These are phyloP conservation scores for Acromyrmex charruanus DNA, from an alignment of 1,140 invertebrate species.

Conservation along the genomic window DNA sequence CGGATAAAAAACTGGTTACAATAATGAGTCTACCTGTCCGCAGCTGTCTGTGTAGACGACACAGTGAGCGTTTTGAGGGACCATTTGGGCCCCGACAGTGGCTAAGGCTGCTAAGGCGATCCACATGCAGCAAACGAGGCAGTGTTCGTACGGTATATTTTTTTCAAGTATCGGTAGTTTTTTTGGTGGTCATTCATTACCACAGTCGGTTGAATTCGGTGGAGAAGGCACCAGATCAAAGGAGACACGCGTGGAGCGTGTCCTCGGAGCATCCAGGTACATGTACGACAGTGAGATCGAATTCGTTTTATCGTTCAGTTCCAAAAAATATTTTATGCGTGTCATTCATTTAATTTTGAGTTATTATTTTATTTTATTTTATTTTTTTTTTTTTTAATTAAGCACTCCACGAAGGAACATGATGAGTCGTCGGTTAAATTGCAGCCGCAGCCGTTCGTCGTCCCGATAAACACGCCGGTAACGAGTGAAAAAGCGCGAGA, in stretches of 20 bases:
- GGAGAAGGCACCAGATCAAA: constrained; percentile 84
- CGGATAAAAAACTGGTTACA: constrained; percentile 87
- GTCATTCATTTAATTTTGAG: constrained; percentile 68
- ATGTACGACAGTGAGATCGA: constrained; percentile 81
- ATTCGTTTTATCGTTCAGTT: constrained; percentile 64
- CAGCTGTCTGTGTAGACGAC: constrained; percentile 98
- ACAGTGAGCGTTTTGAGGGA: constrained; percentile 95
- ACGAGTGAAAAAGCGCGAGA: constrained; percentile 27
- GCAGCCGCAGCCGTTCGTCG: constrained; percentile 75
- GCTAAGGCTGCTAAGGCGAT: constrained; percentile 87
- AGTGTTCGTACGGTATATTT: constrained; percentile 86
- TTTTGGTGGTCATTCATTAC: constrained; percentile 79
- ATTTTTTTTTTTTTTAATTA: constrained; percentile 58
- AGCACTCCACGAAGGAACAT: constrained; percentile 39
- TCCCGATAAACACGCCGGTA: constrained; percentile 47
- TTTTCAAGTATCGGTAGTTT: constrained; percentile 76
- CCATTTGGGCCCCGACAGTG: constrained; percentile 88
- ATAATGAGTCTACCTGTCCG: constrained; percentile 94
- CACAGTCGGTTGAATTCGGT: constrained; percentile 84
- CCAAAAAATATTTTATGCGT: constrained; percentile 50
- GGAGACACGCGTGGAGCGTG: constrained; percentile 82
- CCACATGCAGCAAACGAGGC: constrained; percentile 87
- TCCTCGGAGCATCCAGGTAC: constrained; percentile 86
- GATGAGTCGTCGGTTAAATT: constrained; percentile 63
- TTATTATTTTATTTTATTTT: constrained; percentile 12